phyloP scores from a whole-genome alignment of 2,113 vertebrate species.

The Gymnobelideus leadbeateri region DNA sequence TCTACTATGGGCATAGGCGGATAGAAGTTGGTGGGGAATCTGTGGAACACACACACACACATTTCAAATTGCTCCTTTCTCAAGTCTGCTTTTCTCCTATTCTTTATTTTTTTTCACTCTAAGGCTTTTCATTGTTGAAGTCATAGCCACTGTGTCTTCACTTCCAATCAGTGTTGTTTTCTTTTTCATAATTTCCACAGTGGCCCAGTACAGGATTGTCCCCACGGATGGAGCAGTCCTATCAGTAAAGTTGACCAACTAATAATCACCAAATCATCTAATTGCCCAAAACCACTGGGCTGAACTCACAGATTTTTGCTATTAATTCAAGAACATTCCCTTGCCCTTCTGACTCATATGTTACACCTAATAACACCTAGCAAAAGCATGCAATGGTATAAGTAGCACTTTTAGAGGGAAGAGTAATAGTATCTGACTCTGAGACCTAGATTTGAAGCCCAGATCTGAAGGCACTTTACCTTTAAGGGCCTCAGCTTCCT shows the following conservation, averaged over 20 bases:
- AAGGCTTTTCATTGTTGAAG: neutral
- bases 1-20: neutral
- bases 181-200: neutral
- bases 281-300: neutral
- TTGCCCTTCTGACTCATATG: neutral
- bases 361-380: neutral
- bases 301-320: neutral
- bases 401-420: neutral
- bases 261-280: neutral
- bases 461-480: neutral
- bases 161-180: neutral
- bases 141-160: neutral
- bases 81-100: neutral
- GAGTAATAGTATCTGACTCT: neutral
- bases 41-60: neutral
- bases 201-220: neutral
- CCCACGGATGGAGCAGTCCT: neutral
- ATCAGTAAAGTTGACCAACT: neutral
- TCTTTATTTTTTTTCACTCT: neutral
- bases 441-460: neutral
- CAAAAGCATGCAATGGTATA: neutral
- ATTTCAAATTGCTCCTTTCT: neutral
- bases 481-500: neutral
- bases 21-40: neutral
- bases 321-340: neutral